Evolutionary conservation across 2,888 invertebrate genomes (phyloP), one percentile per base, ranked within the genome.

Genomic region (Operophtera brumata): DNA sequence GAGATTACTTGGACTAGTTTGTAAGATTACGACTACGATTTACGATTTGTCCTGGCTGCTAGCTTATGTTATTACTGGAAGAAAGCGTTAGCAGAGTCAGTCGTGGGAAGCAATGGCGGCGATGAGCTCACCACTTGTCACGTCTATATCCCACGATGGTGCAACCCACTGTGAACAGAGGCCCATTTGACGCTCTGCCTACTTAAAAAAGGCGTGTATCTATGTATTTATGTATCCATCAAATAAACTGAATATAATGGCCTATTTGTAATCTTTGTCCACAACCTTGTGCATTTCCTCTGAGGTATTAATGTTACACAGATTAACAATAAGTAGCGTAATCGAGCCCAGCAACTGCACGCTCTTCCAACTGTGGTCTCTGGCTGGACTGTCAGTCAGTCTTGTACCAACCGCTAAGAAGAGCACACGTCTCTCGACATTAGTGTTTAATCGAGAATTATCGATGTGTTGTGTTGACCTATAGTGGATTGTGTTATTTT

Each of bases 401-500:
- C 6, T 52, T 30, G n/a, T 26, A 20, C 11, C 36, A 11, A 32
- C 40, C 36, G 35, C 13, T 26, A 41, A 0, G 12, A 20, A 3
- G 51, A 14, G 4, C 40, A 35, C 35, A 45, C 51, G 51, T 47
- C 34, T 39, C 12, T 14, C 1, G 8, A 2, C 7, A 12, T 36
- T 6, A 28, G 14, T 25, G 14, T 37, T 50, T 8, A 28, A 25
- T 46, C 51, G 46, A 46, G 41, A 50, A 40, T 41, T 40, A 30
- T 50, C 32, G 14, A n/a, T 41, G 51, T 48, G 20, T 41, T 41
- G 50, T 50, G 43, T 43, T 54, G 43, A 52, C 34, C 41, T 50
- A 20, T 39, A 52, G 61, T 58, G 59, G 40, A 45, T 50, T 58
- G 57, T 57, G 45, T 44, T 62, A 54, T 51, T 46, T 39, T 51